Conservation (phyloP, 1,140 invertebrate genomes). For the Penaeus indicus region DNA sequence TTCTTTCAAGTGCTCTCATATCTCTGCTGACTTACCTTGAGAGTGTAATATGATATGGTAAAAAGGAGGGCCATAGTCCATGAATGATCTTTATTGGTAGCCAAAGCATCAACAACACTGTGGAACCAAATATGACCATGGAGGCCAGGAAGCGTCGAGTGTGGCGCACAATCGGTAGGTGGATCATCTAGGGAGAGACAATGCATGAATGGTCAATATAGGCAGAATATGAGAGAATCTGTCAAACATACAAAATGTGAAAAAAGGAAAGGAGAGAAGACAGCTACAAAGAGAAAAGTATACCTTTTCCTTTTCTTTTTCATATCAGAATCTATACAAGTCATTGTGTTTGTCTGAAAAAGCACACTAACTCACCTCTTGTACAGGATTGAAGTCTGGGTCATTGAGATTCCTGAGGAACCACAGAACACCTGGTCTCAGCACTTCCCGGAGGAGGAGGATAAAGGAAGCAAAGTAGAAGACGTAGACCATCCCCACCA, state of each 20-base stretch:
- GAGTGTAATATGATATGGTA: constrained; percentile 90
- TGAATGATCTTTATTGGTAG: constrained; percentile 92
- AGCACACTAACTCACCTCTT: constrained; percentile 75
- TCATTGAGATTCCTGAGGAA: constrained; percentile 97
- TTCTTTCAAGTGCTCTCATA: neutral
- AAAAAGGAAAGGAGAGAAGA: no score
- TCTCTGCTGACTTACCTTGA: constrained; percentile 72
- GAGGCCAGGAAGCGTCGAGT: constrained; percentile 91
- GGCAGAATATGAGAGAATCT: no score
- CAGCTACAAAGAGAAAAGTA: no score
- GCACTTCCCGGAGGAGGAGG: constrained; percentile 90
- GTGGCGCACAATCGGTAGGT: constrained; percentile 92
- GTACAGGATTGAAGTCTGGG: constrained; percentile 98
- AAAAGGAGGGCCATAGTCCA: constrained; percentile 84
- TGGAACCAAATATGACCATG: constrained; percentile 95
- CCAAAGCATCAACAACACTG: constrained; percentile 96
- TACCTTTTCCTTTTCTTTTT: no score
- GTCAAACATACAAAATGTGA: no score
- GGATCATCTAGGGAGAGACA: constrained; percentile 89
- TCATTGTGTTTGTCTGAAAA: no score
- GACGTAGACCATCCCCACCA: constrained; percentile 99
- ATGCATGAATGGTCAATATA: neutral
- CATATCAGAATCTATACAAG: no score
- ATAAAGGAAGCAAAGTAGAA: constrained; percentile 99
- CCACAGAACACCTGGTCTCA: constrained; percentile 96